Conservation (phyloP, 2,888 invertebrate species). For the Chymomyza procnemis region DNA sequence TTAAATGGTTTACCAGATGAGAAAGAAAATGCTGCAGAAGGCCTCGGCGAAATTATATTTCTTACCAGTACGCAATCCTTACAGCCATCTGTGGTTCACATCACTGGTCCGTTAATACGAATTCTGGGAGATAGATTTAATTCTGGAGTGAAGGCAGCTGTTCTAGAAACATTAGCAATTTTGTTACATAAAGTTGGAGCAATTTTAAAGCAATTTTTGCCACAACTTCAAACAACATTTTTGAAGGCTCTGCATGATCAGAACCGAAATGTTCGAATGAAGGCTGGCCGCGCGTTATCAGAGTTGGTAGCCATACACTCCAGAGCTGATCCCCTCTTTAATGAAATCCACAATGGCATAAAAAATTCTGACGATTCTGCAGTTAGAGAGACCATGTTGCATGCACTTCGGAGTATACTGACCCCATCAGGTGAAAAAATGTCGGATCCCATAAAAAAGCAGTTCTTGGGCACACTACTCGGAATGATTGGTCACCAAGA, state of each 20-base stretch:
- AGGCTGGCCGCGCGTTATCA: constrained; percentile 92
- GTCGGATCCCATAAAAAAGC: constrained; percentile 88
- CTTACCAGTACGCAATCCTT: constrained; percentile 90
- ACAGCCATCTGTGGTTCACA: constrained; percentile 96
- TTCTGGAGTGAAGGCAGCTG: constrained; percentile 95
- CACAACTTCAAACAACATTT: constrained; percentile 98
- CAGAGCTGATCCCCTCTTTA: constrained; percentile 95
- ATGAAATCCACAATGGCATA: constrained; percentile 92
- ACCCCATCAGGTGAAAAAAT: constrained; percentile 92
- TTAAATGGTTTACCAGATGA: constrained; percentile 96
- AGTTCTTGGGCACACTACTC: constrained; percentile 85
- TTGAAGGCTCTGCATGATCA: constrained; percentile 95
- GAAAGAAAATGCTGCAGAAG: constrained; percentile 96
- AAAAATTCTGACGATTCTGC: constrained; percentile 90
- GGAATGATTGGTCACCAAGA: constrained; percentile 86
- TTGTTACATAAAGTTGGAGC: constrained; percentile 96
- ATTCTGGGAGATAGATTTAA: constrained; percentile 97
- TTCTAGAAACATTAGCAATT: constrained; percentile 94
- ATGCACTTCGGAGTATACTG: constrained; percentile 91
- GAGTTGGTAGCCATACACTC: constrained; percentile 94
- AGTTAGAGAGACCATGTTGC: constrained; percentile 93
- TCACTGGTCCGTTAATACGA: constrained; percentile 98
- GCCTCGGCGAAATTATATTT: constrained; percentile 84
- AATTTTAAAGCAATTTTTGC: constrained; percentile 97
- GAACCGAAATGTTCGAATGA: constrained; percentile 90